Evolutionary conservation across 1,140 invertebrate species (phyloP).

Genomic region (Dryas iulia): DNA sequence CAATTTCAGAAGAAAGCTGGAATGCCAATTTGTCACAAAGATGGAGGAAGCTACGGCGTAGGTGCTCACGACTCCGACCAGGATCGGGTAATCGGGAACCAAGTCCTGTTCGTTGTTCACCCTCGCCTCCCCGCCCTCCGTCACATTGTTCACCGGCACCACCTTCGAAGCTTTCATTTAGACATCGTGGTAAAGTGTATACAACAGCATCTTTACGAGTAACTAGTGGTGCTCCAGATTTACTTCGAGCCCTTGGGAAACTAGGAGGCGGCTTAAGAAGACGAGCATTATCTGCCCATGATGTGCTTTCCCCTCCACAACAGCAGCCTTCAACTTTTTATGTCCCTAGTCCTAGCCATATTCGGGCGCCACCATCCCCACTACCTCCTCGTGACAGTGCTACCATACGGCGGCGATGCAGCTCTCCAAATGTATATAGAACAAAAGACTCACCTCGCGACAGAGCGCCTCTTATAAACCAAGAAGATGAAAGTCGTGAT

Average conservation of each 20-base stretch:
- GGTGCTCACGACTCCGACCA: constrained; percentile 83
- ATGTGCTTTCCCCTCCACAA: constrained; percentile 81
- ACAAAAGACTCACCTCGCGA: constrained; percentile 52
- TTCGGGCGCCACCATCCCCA: constrained; percentile 52
- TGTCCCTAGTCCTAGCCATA: constrained; percentile 83
- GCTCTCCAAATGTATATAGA: constrained; percentile 75
- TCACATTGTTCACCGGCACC: constrained; percentile 65
- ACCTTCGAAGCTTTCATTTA: constrained; percentile 72
- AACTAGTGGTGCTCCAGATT: constrained; percentile 82
- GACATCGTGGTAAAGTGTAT: constrained; percentile 80
- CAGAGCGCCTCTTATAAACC: constrained; percentile 52
- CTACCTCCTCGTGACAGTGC: constrained; percentile 59
- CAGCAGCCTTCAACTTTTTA: constrained; percentile 83
- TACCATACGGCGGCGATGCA: constrained; percentile 66
- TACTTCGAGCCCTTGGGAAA: constrained; percentile 84
- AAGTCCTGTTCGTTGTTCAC: constrained; percentile 76
- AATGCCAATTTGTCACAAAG: constrained; percentile 87
- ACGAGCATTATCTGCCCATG: constrained; percentile 84
- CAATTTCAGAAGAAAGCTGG: constrained; percentile 84
- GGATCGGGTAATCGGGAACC: constrained; percentile 75
- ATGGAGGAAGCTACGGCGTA: constrained; percentile 85
- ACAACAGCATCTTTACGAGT: constrained; percentile 83
- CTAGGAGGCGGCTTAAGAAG: constrained; percentile 84
- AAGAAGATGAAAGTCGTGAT: constrained; percentile 67
- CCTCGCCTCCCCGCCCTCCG: constrained; percentile 74